phyloP scores from a whole-genome alignment of 2,888 invertebrate genomes.

The Tetropium fuscum region DNA sequence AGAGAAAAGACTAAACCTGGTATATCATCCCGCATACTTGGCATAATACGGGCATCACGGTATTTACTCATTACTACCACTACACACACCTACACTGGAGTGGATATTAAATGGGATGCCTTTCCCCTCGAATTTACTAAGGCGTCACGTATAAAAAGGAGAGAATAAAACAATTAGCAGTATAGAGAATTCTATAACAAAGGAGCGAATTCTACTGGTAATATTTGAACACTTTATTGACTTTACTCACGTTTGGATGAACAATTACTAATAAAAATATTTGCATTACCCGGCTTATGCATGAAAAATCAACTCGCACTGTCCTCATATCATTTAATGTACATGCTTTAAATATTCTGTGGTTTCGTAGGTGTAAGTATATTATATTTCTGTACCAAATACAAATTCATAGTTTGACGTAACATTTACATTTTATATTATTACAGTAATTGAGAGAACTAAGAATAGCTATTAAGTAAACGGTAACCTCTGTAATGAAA shows the following conservation, averaged over 20 bases:
- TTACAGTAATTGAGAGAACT: too few species aligned
- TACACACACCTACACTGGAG: constrained; percentile 48
- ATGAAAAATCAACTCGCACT: not conserved
- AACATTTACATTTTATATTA: too few species aligned
- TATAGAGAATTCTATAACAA: constrained; percentile 39
- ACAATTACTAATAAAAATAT: constrained; percentile 47
- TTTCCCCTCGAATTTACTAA: constrained; percentile 41
- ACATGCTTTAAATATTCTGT: too few species aligned
- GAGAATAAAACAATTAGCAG: constrained; percentile 46
- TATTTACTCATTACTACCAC: constrained; percentile 55
- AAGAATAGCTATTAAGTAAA: too few species aligned
- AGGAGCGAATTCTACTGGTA: constrained; percentile 20
- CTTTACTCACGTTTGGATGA: constrained; percentile 36
- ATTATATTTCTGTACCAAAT: too few species aligned
- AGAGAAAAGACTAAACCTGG: constrained; percentile 42
- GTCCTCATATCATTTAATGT: not conserved
- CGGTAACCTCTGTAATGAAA: too few species aligned
- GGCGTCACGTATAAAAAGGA: constrained; percentile 36
- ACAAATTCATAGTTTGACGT: too few species aligned
- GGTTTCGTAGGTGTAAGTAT: too few species aligned
- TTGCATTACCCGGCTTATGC: constrained; percentile 26
- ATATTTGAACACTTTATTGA: constrained; percentile 42
- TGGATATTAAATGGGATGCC: constrained; percentile 54
- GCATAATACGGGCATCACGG: constrained; percentile 50
- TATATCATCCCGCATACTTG: constrained; percentile 50